Evolutionary conservation across 1,140 invertebrate genomes (phyloP), one percentile per base, ranked within the genome.

Genomic region (Conus betulinus): DNA sequence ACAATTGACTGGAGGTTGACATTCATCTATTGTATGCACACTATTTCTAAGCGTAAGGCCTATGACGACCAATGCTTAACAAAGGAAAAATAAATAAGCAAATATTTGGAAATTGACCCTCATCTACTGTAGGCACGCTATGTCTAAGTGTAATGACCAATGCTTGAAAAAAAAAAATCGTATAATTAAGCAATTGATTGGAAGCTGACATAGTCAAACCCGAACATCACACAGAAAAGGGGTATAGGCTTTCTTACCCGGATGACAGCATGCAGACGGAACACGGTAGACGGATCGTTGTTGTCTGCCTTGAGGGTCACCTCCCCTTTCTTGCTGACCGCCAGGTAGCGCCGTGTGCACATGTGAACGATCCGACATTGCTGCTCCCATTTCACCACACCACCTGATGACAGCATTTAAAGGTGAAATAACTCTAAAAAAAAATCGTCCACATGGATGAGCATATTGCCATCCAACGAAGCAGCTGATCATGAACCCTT

Each of bases 231-330:
- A 83, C 11, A 83, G 81, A 83, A n/a, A 87, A 52, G 76, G 27
- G 27, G 63, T 17, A 67, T 76, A 67, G 27, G 63, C 20, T 52
- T 55, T n/a, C 89, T 87, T 92, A 95, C 94, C 91, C 93, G 92
- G 55, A 94, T 94, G 27, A 95, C 94, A 74, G 94, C 93, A 89
- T 95, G 94, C 25, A 95, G 89, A n/a, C 93, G 87, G 84, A 95
- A 95, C n/a, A 95, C 93, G 53, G 93, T 95, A 25, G 90, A 91
- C 0, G 93, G 93, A 85, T 95, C 93, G 52, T 90, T 88, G 63
- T 93, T 90, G 88, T 94, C 91, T 23, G 88, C 63, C 20, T 91
- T 93, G 87, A 95, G 88, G 67, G 92, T 92, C 15, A 95, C 92
- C 15, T 92, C 91, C 13, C 91, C 90, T 52, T 91, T 85, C 63